Conservation (phyloP, 2,888 invertebrate species). For the Lordiphosa andalusiaca region DNA sequence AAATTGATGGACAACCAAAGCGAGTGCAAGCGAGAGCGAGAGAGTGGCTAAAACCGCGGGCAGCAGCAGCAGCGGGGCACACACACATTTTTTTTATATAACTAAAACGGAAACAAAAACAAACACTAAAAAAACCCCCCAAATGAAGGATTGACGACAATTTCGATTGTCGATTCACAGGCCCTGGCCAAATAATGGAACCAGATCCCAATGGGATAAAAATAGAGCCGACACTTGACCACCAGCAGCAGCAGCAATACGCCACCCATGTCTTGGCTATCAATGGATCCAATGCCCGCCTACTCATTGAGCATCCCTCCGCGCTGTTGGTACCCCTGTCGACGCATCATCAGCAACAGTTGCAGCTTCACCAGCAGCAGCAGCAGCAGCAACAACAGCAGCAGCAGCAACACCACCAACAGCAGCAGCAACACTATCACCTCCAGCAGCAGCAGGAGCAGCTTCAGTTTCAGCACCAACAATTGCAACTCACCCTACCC, state of each 20-base stretch:
- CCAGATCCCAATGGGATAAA: constrained; percentile 80
- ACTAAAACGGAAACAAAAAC: constrained; percentile 48
- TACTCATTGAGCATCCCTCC: constrained; percentile 78
- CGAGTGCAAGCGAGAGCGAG: constrained; percentile 14
- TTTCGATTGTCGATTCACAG: constrained; percentile 69
- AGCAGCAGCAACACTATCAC: constrained; percentile 62
- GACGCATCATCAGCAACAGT: constrained; percentile 58
- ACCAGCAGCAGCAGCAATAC: constrained; percentile 76
- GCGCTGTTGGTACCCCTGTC: constrained; percentile 78
- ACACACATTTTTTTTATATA: constrained; percentile 38
- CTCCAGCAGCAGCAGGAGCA: constrained; percentile 67
- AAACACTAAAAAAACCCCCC: constrained; percentile 29
- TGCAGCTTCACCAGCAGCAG: constrained; percentile 61
- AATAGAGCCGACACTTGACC: constrained; percentile 79
- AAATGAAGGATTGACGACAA: constrained; percentile 55
- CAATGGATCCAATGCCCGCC: constrained; percentile 79
- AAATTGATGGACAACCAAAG: constrained; percentile 48
- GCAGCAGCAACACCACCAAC: constrained; percentile 67
- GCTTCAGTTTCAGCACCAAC: constrained; percentile 71
- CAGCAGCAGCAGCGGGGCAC: constrained; percentile 26
- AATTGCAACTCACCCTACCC: constrained; percentile 67
- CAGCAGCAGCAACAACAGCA: constrained; percentile 62
- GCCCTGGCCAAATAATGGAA: constrained; percentile 78
- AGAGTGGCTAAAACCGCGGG: constrained; percentile 12
- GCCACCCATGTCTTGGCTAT: constrained; percentile 79